Conservation (phyloP, 2,797 vertebrate genomes). For the Cynodonichthys magdalenae region DNA sequence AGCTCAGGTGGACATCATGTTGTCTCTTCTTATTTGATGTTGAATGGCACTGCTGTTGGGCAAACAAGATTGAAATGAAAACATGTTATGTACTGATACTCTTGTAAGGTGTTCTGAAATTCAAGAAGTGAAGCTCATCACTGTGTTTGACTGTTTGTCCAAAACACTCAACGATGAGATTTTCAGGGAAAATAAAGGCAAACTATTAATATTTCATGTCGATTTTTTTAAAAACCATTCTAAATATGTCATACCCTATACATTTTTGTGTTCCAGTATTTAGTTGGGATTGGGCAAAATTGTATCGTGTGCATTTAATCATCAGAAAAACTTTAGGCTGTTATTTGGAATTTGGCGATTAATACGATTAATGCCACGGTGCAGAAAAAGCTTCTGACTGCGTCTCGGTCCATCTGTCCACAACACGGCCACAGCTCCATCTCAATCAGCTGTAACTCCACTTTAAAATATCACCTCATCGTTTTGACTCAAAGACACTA, state of each 20-base stretch:
- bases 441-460: too few species aligned
- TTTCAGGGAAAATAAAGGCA: not conserved
- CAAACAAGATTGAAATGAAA: constrained; percentile 18
- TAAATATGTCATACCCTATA: not conserved
- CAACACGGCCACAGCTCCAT: too few species aligned
- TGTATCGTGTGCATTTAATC: too few species aligned
- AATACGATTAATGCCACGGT: too few species aligned
- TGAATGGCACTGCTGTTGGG: constrained; percentile 22
- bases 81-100: constrained; percentile 1
- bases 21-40: constrained; percentile 24
- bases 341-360: too few species aligned
- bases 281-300: too few species aligned
- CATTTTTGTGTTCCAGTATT: not conserved
- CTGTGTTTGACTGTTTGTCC: constrained; percentile 9
- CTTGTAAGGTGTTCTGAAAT: constrained; percentile 20
- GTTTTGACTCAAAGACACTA: too few species aligned
- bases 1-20: not conserved
- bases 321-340: too few species aligned
- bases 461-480: too few species aligned
- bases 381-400: too few species aligned
- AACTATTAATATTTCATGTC: not conserved
- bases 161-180: not conserved
- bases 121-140: constrained; percentile 10
- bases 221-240: not conserved
- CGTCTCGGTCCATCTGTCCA: too few species aligned